phyloP scores from a whole-genome alignment of 2,888 invertebrate species.

The Iselma pallidipennis region DNA sequence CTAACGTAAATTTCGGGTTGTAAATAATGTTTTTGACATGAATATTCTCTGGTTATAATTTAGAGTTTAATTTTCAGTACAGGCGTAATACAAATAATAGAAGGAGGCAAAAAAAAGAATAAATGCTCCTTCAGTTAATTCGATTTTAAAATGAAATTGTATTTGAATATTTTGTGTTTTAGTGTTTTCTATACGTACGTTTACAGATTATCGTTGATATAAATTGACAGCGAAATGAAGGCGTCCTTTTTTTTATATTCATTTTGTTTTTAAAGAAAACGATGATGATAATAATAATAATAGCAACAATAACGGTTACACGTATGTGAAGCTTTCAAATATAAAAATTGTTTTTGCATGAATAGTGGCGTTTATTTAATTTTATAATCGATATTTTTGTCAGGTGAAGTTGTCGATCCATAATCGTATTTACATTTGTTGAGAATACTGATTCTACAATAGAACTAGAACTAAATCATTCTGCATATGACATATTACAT shows the following conservation, averaged over 20 bases:
- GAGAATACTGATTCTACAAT: conserved; percentile 25
- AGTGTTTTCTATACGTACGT: background rate
- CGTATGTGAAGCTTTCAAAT: too few relatives aligned
- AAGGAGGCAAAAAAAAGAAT: background rate
- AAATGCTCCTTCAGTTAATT: background rate
- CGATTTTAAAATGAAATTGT: background rate
- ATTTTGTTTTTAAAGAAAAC: background rate
- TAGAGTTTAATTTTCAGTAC: background rate
- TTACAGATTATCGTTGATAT: background rate
- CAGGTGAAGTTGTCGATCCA: conserved; percentile 23
- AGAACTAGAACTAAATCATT: conserved; percentile 27
- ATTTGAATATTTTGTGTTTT: background rate
- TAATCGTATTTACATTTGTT: conserved; percentile 26
- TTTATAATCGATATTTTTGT: conserved; percentile 15
- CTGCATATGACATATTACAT: conserved; percentile 27
- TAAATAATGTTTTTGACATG: background rate
- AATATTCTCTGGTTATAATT: background rate
- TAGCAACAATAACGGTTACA: background rate
- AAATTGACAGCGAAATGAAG: background rate
- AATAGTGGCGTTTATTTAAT: conserved; percentile 7
- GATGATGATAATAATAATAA: background rate
- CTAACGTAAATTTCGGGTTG: background rate
- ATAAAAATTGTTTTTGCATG: background rate
- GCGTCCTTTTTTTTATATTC: background rate
- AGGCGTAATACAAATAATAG: background rate